A percentile compares a stretch with the other conserved stretches of the same genome.
phyloP scores from a whole-genome alignment of 2,888 invertebrate genomes.

The Drosophila neotestacea region DNA sequence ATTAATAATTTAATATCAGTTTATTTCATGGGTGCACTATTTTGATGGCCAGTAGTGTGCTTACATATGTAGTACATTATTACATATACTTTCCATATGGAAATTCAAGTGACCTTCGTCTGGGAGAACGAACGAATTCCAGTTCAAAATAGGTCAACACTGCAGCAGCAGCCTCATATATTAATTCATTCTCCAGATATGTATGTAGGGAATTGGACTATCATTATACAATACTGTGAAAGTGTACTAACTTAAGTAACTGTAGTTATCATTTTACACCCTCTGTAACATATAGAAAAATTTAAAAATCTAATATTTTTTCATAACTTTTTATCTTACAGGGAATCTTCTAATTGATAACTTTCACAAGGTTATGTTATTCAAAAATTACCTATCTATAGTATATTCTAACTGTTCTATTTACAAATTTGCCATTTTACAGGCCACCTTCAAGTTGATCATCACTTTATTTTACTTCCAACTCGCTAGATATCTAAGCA shows the following conservation, averaged over 20 bases:
- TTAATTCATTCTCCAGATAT: conserved; percentile 18
- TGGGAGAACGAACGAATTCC: conserved; percentile 23
- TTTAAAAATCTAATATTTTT: neutral
- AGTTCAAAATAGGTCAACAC: conserved; percentile 23
- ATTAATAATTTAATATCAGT: neutral
- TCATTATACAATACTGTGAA: neutral
- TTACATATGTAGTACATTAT: conserved; percentile 25
- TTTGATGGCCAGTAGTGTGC: conserved; percentile 10
- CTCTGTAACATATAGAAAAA: neutral
- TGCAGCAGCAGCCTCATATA: conserved; percentile 8
- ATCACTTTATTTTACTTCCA: too few species aligned
- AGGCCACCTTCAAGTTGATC: neutral
- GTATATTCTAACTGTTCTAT: neutral
- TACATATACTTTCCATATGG: conserved; percentile 35
- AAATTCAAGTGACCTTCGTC: conserved; percentile 66
- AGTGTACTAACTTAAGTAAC: neutral
- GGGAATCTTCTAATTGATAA: neutral
- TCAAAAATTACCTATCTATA: neutral
- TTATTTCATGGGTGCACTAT: neutral
- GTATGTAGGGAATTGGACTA: neutral
- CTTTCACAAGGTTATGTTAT: neutral
- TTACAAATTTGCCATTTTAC: neutral
- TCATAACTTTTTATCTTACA: neutral
- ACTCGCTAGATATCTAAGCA: too few species aligned
- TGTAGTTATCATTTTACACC: neutral